phyloP scores from a whole-genome alignment of 2,888 invertebrate genomes.

The Watsonalla binaria region DNA sequence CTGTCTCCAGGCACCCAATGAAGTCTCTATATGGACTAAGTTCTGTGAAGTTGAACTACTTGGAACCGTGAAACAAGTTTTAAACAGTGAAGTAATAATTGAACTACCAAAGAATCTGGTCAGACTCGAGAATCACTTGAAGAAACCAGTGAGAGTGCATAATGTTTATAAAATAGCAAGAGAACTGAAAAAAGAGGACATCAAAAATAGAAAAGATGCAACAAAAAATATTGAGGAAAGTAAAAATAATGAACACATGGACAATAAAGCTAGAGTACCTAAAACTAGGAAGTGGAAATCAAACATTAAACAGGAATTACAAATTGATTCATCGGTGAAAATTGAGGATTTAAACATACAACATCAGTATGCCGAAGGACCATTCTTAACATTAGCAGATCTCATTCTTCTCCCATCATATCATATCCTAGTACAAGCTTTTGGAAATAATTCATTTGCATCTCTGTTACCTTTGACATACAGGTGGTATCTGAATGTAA shows the following conservation, averaged over 20 bases:
- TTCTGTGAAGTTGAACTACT: slow-evolving; percentile 93
- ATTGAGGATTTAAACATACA: slow-evolving; percentile 73
- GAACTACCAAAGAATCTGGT: slow-evolving; percentile 83
- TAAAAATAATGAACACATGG: slow-evolving; percentile 9
- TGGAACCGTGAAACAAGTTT: slow-evolving; percentile 72
- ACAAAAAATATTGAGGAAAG: slow-evolving; percentile 10
- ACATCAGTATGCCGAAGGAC: slow-evolving; percentile 91
- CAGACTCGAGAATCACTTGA: slow-evolving; percentile 90
- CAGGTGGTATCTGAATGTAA: slow-evolving; percentile 79
- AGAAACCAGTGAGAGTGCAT: slow-evolving; percentile 89
- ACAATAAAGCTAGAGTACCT: slow-evolving; percentile 33
- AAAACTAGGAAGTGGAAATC: slow-evolving; percentile 74
- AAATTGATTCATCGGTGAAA: slow-evolving; percentile 64
- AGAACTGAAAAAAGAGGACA: slow-evolving; percentile 62
- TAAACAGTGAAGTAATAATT: slow-evolving; percentile 26
- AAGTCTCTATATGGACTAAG: slow-evolving; percentile 92
- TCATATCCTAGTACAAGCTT: slow-evolving; percentile 76
- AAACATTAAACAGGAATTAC: slow-evolving; percentile 50
- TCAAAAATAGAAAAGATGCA: slow-evolving; percentile 25
- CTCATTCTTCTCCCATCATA: slow-evolving; percentile 87
- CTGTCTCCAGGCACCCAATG: slow-evolving; percentile 89
- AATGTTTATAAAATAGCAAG: slow-evolving; percentile 89
- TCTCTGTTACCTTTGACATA: slow-evolving; percentile 79
- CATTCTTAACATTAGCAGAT: slow-evolving; percentile 89
- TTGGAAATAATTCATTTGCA: slow-evolving; percentile 45